These are phyloP conservation scores for Stenurella melanura DNA, from an alignment of 2,888 invertebrate genomes.

Conservation along the genomic window DNA sequence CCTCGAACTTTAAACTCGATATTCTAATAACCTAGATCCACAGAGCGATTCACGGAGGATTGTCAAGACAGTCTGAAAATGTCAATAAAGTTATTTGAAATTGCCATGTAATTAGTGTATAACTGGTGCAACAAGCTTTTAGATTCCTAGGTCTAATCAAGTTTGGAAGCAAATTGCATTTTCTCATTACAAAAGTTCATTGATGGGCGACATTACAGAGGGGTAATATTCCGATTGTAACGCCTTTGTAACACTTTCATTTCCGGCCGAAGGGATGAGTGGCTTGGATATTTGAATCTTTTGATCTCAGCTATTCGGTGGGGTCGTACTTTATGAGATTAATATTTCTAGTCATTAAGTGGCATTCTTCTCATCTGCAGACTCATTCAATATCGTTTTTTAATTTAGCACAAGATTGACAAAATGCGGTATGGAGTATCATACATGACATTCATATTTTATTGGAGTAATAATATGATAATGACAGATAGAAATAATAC, in stretches of 20 bases:
- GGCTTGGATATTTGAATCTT: constrained; percentile 61
- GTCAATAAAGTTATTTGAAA: constrained; percentile 58
- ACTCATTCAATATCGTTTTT: not conserved
- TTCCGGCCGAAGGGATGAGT: constrained; percentile 62
- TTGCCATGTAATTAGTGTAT: constrained; percentile 64
- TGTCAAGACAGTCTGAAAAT: constrained; percentile 42
- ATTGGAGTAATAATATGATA: too few species aligned
- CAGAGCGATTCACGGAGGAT: constrained; percentile 11
- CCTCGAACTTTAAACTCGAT: constrained; percentile 17
- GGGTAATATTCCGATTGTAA: constrained; percentile 65
- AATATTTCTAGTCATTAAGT: constrained; percentile 16
- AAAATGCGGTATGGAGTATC: too few species aligned
- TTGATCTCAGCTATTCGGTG: constrained; percentile 57
- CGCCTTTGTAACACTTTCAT: constrained; percentile 69
- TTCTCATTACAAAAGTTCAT: constrained; percentile 68
- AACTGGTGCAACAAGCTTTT: constrained; percentile 61
- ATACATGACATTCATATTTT: too few species aligned
- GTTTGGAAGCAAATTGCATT: constrained; percentile 68
- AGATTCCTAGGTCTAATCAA: constrained; percentile 64
- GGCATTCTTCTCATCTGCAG: not conserved
- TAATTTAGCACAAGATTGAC: too few species aligned
- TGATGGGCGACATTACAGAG: constrained; percentile 52
- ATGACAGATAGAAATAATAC: too few species aligned
- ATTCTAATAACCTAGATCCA: constrained; percentile 27
- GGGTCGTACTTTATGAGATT: constrained; percentile 8